These are phyloP conservation scores for Nothura maculosa DNA, from an alignment of 2,797 vertebrate genomes.

Conservation along the genomic window DNA sequence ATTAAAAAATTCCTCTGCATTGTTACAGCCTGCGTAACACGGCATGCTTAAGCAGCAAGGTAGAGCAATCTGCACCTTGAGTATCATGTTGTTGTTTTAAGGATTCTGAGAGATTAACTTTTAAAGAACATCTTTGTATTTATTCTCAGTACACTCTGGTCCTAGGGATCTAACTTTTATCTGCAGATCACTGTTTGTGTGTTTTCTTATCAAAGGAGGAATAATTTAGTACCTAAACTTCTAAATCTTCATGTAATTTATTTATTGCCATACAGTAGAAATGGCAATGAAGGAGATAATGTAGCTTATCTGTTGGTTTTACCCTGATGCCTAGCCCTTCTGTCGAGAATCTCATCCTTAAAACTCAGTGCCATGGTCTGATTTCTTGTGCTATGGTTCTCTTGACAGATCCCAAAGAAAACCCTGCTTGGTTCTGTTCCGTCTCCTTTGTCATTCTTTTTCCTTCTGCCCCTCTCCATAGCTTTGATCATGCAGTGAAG, in stretches of 20 bases:
- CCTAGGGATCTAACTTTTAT: conserved; percentile 62
- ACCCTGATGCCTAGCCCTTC: conserved; percentile 14
- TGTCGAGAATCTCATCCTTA: conserved; percentile 8
- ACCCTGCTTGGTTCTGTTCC: background rate
- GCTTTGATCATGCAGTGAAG: background rate
- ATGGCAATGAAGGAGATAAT: background rate
- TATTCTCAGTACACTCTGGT: conserved; percentile 53
- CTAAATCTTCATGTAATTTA: conserved; percentile 53
- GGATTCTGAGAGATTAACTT: conserved; percentile 57
- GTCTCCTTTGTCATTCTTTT: background rate
- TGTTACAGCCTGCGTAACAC: conserved; percentile 27
- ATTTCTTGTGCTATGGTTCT: background rate
- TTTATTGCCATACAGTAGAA: background rate
- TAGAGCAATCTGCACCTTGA: conserved; percentile 53
- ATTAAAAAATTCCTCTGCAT: conserved; percentile 50
- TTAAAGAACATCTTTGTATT: conserved; percentile 72
- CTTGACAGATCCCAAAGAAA: background rate
- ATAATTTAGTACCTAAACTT: conserved; percentile 31
- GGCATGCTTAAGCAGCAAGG: conserved; percentile 38
- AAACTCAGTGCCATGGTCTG: background rate
- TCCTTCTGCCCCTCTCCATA: background rate
- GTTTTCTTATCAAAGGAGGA: conserved; percentile 61
- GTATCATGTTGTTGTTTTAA: conserved; percentile 62
- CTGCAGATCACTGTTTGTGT: conserved; percentile 39
- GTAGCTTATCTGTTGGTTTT: conserved; percentile 29